These are phyloP conservation scores for Athalia cordata DNA, from an alignment of 2,888 invertebrate genomes.

Conservation along the genomic window DNA sequence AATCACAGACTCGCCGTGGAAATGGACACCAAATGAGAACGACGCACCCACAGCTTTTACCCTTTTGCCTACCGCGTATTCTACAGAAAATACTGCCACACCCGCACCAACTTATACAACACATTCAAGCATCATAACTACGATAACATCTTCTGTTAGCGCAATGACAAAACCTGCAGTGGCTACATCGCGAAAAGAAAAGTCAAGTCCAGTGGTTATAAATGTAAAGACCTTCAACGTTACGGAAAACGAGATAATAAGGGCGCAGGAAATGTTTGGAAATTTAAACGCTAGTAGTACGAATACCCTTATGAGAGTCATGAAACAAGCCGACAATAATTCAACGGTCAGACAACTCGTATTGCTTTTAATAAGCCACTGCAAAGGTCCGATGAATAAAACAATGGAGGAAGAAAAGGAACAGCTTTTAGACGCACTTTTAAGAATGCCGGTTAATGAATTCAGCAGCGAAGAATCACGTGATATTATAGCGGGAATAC, in stretches of 20 bases:
- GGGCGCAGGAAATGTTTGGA: conserved; percentile 85
- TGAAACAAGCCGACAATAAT: conserved; percentile 88
- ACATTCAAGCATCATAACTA: conserved; percentile 65
- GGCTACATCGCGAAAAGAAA: conserved; percentile 33
- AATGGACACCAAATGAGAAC: conserved; percentile 62
- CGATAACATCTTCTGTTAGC: conserved; percentile 64
- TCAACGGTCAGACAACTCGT: conserved; percentile 85
- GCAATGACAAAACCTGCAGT: conserved; percentile 55
- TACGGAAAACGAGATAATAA: conserved; percentile 81
- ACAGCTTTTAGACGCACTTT: conserved; percentile 81
- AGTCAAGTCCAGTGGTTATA: conserved; percentile 62
- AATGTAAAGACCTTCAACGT: conserved; percentile 75
- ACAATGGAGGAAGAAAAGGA: conserved; percentile 83
- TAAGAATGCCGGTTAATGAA: conserved; percentile 78
- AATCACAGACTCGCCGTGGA: conserved; percentile 58
- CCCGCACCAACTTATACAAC: conserved; percentile 65
- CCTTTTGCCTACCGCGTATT: conserved; percentile 61
- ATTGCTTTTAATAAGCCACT: conserved; percentile 85
- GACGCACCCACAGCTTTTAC: conserved; percentile 69
- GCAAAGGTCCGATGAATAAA: conserved; percentile 82
- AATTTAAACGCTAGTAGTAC: conserved; percentile 85
- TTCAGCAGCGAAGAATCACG: conserved; percentile 71
- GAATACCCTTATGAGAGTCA: conserved; percentile 84
- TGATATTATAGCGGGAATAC: conserved; percentile 66
- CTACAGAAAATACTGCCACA: conserved; percentile 61